A percentile compares a stretch with the other conserved stretches of the same genome.
These are phyloP conservation scores for Drosophila incognita DNA, from an alignment of 2,888 invertebrate genomes.

Conservation along the genomic window DNA sequence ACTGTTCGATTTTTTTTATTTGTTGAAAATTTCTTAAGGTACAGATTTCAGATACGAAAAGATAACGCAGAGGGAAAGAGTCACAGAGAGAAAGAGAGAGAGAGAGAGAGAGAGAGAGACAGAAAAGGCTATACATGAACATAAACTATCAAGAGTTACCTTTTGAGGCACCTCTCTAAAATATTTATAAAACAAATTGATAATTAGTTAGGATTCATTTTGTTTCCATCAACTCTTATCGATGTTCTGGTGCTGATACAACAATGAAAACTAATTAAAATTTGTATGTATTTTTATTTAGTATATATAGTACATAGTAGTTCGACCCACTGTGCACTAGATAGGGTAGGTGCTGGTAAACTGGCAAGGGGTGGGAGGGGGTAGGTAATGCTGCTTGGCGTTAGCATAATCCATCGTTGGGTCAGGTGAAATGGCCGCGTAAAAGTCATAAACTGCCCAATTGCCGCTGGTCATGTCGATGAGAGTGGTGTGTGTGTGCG, in stretches of 20 bases:
- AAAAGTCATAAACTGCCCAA: slow-evolving; percentile 73
- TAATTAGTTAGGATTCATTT: neutral
- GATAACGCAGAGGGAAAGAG: neutral
- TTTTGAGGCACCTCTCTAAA: too few species aligned
- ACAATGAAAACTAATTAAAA: neutral
- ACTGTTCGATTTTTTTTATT: neutral
- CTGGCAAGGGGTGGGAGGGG: too few species aligned
- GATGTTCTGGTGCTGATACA: neutral
- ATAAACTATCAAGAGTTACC: too few species aligned
- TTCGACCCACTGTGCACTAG: slow-evolving; percentile 29
- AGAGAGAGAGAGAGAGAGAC: neutral
- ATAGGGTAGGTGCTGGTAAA: neutral
- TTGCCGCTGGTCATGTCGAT: slow-evolving; percentile 45
- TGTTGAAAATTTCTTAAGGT: neutral
- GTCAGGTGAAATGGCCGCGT: slow-evolving; percentile 72
- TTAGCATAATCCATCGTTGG: slow-evolving; percentile 53
- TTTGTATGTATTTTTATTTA: neutral
- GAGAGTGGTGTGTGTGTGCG: slow-evolving; percentile 6
- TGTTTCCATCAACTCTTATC: neutral
- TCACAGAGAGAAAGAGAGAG: neutral
- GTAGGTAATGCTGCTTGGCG: neutral
- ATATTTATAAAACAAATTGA: neutral
- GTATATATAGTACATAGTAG: too few species aligned
- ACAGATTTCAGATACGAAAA: neutral
- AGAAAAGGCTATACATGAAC: too few species aligned